Evolutionary conservation across 2,888 invertebrate genomes (phyloP).

Genomic region (Gymnocheta viridis): DNA sequence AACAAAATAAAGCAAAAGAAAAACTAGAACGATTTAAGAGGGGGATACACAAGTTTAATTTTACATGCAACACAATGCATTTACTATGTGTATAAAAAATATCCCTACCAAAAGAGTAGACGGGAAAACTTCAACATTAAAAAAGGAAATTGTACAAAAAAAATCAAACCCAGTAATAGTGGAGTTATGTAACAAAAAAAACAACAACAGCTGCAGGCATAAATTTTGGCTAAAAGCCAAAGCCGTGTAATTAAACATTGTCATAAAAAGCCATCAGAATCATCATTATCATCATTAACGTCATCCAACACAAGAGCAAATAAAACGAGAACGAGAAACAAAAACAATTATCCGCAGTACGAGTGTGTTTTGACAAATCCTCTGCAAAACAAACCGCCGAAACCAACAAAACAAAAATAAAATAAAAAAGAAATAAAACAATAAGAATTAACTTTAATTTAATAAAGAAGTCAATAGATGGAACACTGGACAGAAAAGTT

Average conservation of each 20-base stretch:
- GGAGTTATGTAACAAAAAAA: constrained; percentile 32
- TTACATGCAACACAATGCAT: constrained; percentile 38
- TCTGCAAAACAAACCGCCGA: constrained; percentile 37
- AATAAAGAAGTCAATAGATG: constrained; percentile 33
- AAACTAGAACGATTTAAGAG: constrained; percentile 22
- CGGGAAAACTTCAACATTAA: background rate
- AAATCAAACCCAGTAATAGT: constrained; percentile 52
- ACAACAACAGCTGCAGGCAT: constrained; percentile 63
- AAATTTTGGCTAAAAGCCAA: constrained; percentile 66
- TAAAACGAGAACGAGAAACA: background rate
- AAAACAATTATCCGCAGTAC: constrained; percentile 26
- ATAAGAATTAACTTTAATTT: constrained; percentile 7
- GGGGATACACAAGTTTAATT: constrained; percentile 28
- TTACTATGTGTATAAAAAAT: background rate
- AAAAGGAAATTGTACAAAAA: constrained; percentile 26
- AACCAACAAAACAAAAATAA: background rate
- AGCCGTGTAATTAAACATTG: constrained; percentile 66
- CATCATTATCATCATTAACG: constrained; percentile 35
- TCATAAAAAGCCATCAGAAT: constrained; percentile 61
- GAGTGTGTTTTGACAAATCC: constrained; percentile 53
- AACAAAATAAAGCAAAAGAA: constrained; percentile 12
- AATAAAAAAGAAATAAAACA: background rate
- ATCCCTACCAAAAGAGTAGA: constrained; percentile 2
- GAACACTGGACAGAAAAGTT: background rate
- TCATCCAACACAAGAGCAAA: background rate